These are phyloP conservation scores for Torymus auratus DNA, from an alignment of 2,888 invertebrate species.

Conservation along the genomic window DNA sequence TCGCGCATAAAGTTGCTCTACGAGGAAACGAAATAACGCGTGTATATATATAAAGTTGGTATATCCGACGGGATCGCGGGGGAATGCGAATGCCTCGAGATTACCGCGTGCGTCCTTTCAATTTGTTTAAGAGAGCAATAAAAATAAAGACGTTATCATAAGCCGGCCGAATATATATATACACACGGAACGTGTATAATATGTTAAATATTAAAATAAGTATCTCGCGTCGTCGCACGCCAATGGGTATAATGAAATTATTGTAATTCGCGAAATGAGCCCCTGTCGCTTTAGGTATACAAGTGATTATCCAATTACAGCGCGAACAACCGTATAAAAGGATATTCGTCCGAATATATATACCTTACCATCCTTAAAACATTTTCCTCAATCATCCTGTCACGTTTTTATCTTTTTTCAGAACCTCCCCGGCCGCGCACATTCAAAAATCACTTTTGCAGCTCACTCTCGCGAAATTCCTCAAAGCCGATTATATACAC, in stretches of 20 bases:
- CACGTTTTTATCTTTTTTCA: no score
- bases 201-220: no score
- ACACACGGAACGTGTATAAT: no score
- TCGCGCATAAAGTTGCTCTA: no score
- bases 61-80: neutral
- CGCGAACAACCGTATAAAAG: no score
- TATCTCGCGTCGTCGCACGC: no score
- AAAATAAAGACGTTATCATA: constrained; percentile 16
- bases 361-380: neutral
- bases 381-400: neutral
- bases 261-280: no score
- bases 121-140: constrained; percentile 24
- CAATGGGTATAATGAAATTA: no score
- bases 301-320: no score
- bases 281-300: no score
- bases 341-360: neutral
- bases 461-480: neutral
- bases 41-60: neutral
- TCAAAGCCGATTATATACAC: neutral
- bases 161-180: neutral
- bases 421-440: neutral
- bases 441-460: neutral
- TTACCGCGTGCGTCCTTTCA: neutral
- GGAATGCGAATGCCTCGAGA: constrained; percentile 1
- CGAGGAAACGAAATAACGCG: constrained; percentile 21